Base-by-base conservation (phyloP, 2,888 invertebrate species). In the Podotricha telesiphe region DNA sequence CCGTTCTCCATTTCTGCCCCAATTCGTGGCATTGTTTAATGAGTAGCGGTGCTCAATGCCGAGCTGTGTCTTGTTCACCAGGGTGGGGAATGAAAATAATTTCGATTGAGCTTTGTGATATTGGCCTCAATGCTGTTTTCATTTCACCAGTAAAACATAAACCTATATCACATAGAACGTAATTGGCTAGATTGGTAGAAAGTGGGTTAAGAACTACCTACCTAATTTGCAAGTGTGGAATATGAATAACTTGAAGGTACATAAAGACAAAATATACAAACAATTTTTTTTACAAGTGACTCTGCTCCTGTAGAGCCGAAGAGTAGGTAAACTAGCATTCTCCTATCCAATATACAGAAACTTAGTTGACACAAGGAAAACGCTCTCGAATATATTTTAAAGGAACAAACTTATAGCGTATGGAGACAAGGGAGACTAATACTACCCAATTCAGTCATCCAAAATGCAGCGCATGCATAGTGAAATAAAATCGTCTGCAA, bases 401-500 rank as follows among this genome's bases (percentile, higher is more conserved):
- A 51, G 28, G n/a, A 28, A 15, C 22, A 50, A n/a, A 28, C 28
- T 51, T 28, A 51, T 51, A 51, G 13, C 48, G 11, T 50, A 50
- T 50, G 48, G 51, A 51, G 51, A 51, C 22, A 20, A 45, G 51
- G 15, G 7, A 28, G 22, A 5, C 13, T 7, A n/a, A 28, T 15
- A 51, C 22, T 28, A 28, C 28, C 28, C 19, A 51, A 51, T 51
- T 51, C 51, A 28, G 28, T 15, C 15, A 15, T 51, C 51, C 15
- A 28, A 51, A 22, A 28, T 51, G 28, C 51, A 51, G 28, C n/a
- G n/a, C 28, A 22, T 51, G 51, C 28, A 51, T 28, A 28, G 51
- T 51, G 28, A 28, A 51, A 51, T 51, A 51, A 51, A 51, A 51
- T 13, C 51, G 51, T 51, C 22, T 28, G 22, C 15, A 51, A 51